Evolutionary conservation across 2,797 vertebrate species (phyloP), one percentile per base, ranked within the genome.

Genomic region (Gephyroberyx darwinii): DNA sequence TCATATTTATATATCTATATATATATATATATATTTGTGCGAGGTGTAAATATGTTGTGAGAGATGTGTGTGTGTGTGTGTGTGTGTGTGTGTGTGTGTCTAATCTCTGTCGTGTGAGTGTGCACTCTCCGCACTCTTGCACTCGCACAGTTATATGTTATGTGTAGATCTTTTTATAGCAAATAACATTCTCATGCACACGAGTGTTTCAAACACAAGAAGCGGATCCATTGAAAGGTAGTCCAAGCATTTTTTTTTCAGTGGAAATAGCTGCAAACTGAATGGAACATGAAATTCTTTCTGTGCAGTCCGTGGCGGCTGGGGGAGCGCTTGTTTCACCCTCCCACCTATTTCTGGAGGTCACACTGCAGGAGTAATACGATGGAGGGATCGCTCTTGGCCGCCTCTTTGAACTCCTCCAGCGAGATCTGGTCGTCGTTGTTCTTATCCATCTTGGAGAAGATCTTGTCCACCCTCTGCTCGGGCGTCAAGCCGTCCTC

Each of bases 151-250:
- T 65, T 63, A 64, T 62, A 65, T 82, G 70, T 83, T 81, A 69
- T 77, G 82, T 90, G 87, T 92, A 86, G 84, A 84, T 90, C 78
- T 95, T 95, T 96, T 94, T 94, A 96, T 93, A 96, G 96, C 96
- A 97, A 96, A 96, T 96, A 95, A 98, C 96, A 98, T 98, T 99
- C 96, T 98, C 97, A 99, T 98, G 97, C 98, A 99, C 96, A 99
- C 96, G 76, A 98, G 98, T 99, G 97, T 99, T 98, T 98, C 95
- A 99, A 97, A 99, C 96, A 99, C 98, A 98, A 96, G 96, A 99
- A 99, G 98, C 97, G 95, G 96, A 96, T 98, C 96, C 96, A 95
- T 98, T 96, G 94, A 96, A 96, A 97, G 96, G 95, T 97, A 96
- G 96, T 98, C 97, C 97, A 97, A 99, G 97, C 97, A 76, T 78